Evolutionary conservation across 1,140 invertebrate genomes (phyloP), one percentile per base, ranked within the genome.

Genomic region (Aphaenogaster ashmeadi): DNA sequence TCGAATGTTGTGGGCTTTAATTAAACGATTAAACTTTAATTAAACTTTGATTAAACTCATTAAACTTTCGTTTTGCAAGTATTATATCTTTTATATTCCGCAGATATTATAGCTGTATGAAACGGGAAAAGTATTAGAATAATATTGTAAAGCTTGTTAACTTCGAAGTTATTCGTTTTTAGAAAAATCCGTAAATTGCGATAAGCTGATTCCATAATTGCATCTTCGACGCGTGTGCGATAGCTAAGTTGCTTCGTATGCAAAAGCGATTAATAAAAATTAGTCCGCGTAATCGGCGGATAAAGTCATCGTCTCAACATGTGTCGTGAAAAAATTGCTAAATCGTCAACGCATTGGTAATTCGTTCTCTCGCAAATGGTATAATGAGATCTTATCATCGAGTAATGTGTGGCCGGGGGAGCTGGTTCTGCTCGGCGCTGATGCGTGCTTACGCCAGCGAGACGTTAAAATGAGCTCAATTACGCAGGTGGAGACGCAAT

Each of bases 321-420:
- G 18, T 38, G 7, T 54, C 6, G 6, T 13, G n/a, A 74, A 66
- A 60, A 81, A 62, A 71, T 81, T 21, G 56, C 67, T 60, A 66
- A 78, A 90, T 81, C 62, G 77, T 81, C 77, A 87, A 86, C 52
- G 52, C 27, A 62, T 78, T 69, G 52, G 62, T 81, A 83, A 89
- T 79, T 27, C 33, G 41, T 66, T 15, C 21, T 21, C 27, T 75
- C 27, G 52, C 56, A 27, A 38, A 38, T 44, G 56, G 47, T 33
- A 56, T 66, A 81, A 67, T 75, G 62, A 89, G 89, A 87, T 90
- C 87, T 89, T 90, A 90, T 90, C 88, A 52, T 71, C 54, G 44
- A 33, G 8, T 87, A 87, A 87, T 87, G 66, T 85, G 79, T 71
- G 13, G 67, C 60, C 27, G 50, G 56, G 75, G 64, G 85, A 58